Percentiles rank a stretch among this genome's conserved stretches.
Conservation (phyloP, 2,888 invertebrate species). For the Chymomyza procnemis region DNA sequence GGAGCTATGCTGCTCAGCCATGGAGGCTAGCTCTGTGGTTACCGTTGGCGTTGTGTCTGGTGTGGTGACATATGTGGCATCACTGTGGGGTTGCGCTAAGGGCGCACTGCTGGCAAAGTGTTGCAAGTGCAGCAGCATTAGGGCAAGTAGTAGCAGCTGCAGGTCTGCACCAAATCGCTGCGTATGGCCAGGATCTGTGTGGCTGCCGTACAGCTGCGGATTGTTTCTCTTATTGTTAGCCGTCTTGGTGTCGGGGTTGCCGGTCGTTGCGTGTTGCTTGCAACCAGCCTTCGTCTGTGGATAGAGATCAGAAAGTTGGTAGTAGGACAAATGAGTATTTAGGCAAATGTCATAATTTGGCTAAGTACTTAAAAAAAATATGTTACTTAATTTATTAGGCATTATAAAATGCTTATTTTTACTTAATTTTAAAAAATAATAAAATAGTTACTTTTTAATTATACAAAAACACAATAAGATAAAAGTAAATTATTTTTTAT, state of each 20-base stretch:
- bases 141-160: slow-evolving; percentile 35
- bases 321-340: too few species aligned
- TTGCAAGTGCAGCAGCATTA: slow-evolving; percentile 49
- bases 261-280: slow-evolving; percentile 61
- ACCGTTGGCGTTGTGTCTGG: neutral
- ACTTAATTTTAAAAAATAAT: too few species aligned
- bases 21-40: slow-evolving; percentile 17
- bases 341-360: too few species aligned
- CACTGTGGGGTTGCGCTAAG: slow-evolving; percentile 3
- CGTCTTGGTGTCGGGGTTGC: slow-evolving; percentile 10
- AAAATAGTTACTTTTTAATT: too few species aligned
- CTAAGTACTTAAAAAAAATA: too few species aligned
- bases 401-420: too few species aligned
- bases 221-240: slow-evolving; percentile 17
- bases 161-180: slow-evolving; percentile 33
- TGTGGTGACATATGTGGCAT: neutral
- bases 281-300: slow-evolving; percentile 67
- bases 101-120: slow-evolving; percentile 25
- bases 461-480: too few species aligned
- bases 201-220: slow-evolving; percentile 27
- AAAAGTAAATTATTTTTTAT: too few species aligned
- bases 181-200: slow-evolving; percentile 30
- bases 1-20: slow-evolving; percentile 36
- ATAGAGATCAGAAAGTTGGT: neutral
- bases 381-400: too few species aligned